Evolutionary conservation across 2,888 invertebrate species (phyloP), one percentile per base, ranked within the genome.

Genomic region (Scelioninae gen. 2): DNA sequence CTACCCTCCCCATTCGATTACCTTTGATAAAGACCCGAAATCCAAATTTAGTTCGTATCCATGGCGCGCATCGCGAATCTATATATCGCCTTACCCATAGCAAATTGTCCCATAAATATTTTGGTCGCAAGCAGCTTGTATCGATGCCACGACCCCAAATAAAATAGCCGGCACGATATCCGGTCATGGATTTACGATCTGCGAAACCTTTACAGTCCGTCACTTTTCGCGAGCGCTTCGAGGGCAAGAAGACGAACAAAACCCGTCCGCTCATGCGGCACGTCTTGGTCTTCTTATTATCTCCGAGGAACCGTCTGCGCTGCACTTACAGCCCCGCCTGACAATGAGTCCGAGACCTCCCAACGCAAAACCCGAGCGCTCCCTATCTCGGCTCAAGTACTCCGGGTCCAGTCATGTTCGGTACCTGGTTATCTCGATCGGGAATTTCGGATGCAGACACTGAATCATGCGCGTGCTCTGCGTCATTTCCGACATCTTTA

Each of bases 131-230:
- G 48, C 31, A 52, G 28, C 35, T n/a, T 45, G 16, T 46, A 48
- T 57, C 61, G 61, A 70, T 57, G 74, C 50, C 74, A 67, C 46
- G 67, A 70, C 69, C 65, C 70, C 50, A 46, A 67, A 71, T 67
- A 67, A 71, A 74, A 67, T 67, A 58, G 58, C 39, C 50, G 13
- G 11, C 39, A 35, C 60, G 65, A 75, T 73, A 61, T 58, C 67
- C 73, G 61, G 50, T 69, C 60, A 55, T 46, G 67, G 45, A 73
- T 75, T 75, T 75, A 75, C 52, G 75, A 75, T 64, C 65, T 73
- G 73, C 52, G 73, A 75, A 75, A 46, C 63, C 64, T 63, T 65
- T 70, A 70, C 70, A 70, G 67, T 70, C 73, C 64, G 60, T 73
- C 64, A 73, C 57, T 75, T 73, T 75, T 75, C 50, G 70, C 68